Base-by-base conservation (phyloP, 2,113 vertebrate genomes). In the Poecile atricapillus region DNA sequence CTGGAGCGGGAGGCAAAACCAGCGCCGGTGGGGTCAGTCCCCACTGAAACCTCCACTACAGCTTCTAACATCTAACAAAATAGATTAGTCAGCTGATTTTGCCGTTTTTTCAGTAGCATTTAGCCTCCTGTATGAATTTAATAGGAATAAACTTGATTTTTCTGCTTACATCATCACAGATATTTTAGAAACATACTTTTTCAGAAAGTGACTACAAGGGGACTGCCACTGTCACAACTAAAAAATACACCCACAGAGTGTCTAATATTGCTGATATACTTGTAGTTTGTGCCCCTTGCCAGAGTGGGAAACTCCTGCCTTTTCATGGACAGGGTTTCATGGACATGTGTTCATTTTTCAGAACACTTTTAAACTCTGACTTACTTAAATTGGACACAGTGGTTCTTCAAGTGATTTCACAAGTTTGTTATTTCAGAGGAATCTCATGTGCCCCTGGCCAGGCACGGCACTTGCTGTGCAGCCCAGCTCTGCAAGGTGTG, bases 381-480 rank as follows among this genome's bases (percentile, higher is more conserved):
- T 77, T 33, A 37, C 13, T 83, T 68, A 28, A 59, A 83, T 78
- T 6, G 52, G 39, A 47, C 0, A 0, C 30, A 23, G 47, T 9
- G 30, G 30, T 62, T 46, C 68, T 63, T 63, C n/a, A 5, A 5
- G 46, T 22, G 44, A 11, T 60, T 90, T 79, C 11, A 15, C 0
- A 0, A 46, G 15, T 9, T 39, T 35, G 19, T 41, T 22, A 7
- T 35, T 83, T 43, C 37, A 28, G 52, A 41, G 19, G 24, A 47
- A 28, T 15, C 30, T 33, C 67, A 1, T 0, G 2, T 1, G 21
- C 6, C 70, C 9, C 55, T 44, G 65, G 33, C 6, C 3, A 4
- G 55, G 69, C 37, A 15, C 56, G 27, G 75, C 13, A 3, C 25
- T 1, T 0, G 0, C 2, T 2, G 41, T 8, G 46, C 37, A 74